Evolutionary conservation across 2,797 vertebrate genomes (phyloP).

Genomic region (Cryptoblepharus egeriae): DNA sequence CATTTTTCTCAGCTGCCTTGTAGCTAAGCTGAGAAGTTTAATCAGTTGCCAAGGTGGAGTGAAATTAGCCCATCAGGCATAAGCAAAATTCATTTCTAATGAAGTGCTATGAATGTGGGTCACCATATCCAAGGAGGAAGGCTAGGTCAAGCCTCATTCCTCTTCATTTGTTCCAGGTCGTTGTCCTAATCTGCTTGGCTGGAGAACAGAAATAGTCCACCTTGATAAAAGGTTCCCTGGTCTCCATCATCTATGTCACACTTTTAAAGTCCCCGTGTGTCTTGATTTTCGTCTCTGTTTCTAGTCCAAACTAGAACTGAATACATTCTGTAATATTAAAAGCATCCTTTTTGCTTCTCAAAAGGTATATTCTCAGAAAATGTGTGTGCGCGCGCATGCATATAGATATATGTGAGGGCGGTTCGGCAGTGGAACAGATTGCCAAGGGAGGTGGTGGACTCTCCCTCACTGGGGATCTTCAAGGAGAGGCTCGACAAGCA

Average conservation of each 20-base stretch:
- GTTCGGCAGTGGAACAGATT: no score
- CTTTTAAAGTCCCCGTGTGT: conserved; percentile 62
- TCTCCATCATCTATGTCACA: conserved; percentile 57
- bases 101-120: conserved; percentile 66
- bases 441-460: no score
- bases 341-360: conserved; percentile 35
- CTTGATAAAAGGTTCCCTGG: conserved; percentile 69
- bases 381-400: no score
- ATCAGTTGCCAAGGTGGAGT: conserved; percentile 58
- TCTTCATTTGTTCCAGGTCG: conserved; percentile 74
- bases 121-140: conserved; percentile 60
- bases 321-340: conserved; percentile 58
- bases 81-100: conserved; percentile 70
- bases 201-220: conserved; percentile 59
- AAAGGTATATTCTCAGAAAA: no score
- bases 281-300: conserved; percentile 39
- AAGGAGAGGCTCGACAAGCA: no score
- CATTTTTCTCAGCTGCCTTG: conserved; percentile 51
- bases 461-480: no score
- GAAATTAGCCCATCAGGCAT: conserved; percentile 58
- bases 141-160: conserved; percentile 66
- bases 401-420: no score
- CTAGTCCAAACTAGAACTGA: conserved; percentile 38
- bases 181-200: conserved; percentile 66
- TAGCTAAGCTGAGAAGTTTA: conserved; percentile 55